These are phyloP conservation scores for Chamaetylas fuelleborni DNA, from an alignment of 2,113 vertebrate genomes.

Conservation along the genomic window DNA sequence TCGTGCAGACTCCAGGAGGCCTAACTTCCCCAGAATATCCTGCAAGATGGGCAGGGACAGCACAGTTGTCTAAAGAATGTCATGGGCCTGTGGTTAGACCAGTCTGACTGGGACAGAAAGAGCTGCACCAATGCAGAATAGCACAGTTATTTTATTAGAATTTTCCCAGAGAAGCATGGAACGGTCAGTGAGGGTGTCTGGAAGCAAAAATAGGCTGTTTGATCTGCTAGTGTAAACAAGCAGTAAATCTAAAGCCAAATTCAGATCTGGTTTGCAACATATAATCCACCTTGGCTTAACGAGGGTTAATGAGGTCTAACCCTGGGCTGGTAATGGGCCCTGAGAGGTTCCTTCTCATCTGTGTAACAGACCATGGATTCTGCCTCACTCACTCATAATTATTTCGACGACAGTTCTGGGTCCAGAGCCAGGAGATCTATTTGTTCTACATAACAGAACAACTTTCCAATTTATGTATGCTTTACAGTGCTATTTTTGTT, in stretches of 20 bases:
- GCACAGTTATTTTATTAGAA: background rate
- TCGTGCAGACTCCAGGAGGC: background rate
- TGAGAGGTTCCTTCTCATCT: background rate
- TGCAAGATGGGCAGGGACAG: background rate
- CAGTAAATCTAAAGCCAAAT: constrained; percentile 34
- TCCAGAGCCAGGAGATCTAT: background rate
- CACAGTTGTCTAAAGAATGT: background rate
- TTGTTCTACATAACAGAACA: background rate
- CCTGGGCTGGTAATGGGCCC: background rate
- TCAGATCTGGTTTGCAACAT: constrained; percentile 24
- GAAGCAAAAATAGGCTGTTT: background rate
- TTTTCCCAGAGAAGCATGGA: background rate
- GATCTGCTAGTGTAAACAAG: constrained; percentile 31
- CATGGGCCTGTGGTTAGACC: background rate
- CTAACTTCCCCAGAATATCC: background rate
- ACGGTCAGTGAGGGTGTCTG: background rate
- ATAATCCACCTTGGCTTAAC: constrained; percentile 12
- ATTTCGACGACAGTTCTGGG: background rate
- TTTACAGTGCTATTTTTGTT: background rate
- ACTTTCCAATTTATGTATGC: background rate
- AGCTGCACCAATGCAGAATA: background rate
- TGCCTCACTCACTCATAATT: background rate
- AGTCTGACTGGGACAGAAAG: background rate
- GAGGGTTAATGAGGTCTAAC: constrained; percentile 26
- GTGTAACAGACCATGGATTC: background rate